Conservation (phyloP, 2,888 invertebrate genomes). For the Tribolium freemani region DNA sequence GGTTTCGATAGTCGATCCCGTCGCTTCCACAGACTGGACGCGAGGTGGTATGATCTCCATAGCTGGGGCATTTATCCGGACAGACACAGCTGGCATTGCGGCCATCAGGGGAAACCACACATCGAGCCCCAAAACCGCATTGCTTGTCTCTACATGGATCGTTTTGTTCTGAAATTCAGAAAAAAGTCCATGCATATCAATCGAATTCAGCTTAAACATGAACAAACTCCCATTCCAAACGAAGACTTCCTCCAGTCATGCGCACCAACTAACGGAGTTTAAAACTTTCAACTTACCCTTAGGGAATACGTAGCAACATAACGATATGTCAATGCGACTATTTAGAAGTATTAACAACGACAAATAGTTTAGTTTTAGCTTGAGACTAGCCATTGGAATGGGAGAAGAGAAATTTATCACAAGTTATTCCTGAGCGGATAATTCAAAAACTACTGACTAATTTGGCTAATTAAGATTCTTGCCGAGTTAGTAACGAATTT, state of each 20-base stretch:
- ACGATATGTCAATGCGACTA: conserved; percentile 40
- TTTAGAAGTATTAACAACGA: conserved; percentile 38
- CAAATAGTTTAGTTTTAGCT: conserved; percentile 34
- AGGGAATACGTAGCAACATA: conserved; percentile 71
- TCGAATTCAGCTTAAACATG: conserved; percentile 8
- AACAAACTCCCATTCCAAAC: not conserved
- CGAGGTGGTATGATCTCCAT: conserved; percentile 86
- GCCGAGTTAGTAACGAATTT: conserved; percentile 12
- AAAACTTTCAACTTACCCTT: conserved; percentile 57
- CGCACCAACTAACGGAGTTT: conserved; percentile 19
- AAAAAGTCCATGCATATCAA: conserved; percentile 41
- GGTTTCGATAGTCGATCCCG: conserved; percentile 86
- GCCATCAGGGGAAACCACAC: conserved; percentile 78
- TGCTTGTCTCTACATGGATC: conserved; percentile 80
- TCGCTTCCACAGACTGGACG: conserved; percentile 87
- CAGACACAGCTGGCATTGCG: conserved; percentile 83
- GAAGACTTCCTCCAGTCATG: conserved; percentile 8
- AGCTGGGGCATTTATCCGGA: conserved; percentile 82
- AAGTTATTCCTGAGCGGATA: conserved; percentile 22
- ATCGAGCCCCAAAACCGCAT: conserved; percentile 80
- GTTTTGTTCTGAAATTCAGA: conserved; percentile 72
- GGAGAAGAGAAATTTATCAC: conserved; percentile 26
- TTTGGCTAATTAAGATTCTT: conserved; percentile 13
- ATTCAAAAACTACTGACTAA: not conserved
- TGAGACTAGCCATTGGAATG: conserved; percentile 23